These are phyloP conservation scores for Petrosia ficiformis DNA, from an alignment of 37 sponge, comb jelly and placozoan species.

Conservation along the genomic window DNA sequence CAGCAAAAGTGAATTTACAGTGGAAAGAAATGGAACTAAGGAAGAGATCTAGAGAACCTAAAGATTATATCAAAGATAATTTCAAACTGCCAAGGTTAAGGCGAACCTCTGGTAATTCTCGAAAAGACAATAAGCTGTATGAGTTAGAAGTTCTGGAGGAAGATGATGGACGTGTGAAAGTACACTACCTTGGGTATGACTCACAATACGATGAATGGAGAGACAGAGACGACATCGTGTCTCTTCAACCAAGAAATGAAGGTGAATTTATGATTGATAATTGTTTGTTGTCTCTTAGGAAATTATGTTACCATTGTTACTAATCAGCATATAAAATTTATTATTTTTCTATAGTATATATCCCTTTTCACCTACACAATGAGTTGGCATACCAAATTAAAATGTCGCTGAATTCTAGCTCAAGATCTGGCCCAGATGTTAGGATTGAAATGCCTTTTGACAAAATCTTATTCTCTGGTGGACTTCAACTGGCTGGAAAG, in stretches of 20 bases:
- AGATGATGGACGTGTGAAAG: background rate
- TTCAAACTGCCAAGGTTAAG: too few relatives aligned
- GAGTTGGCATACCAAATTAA: slow-evolving; percentile 14
- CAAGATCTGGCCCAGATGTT: slow-evolving; percentile 2
- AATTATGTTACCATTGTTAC: too few relatives aligned
- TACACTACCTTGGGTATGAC: background rate
- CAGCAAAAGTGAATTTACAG: too few relatives aligned
- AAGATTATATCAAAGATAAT: too few relatives aligned
- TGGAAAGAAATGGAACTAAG: too few relatives aligned
- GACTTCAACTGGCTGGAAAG: slow-evolving; percentile 7
- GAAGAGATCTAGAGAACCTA: too few relatives aligned
- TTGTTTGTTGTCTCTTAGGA: too few relatives aligned
- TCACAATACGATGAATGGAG: background rate
- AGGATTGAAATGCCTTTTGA: slow-evolving; percentile 30
- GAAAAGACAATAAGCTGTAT: background rate
- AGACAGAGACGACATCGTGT: background rate
- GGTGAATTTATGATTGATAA: too few relatives aligned
- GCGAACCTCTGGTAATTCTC: too few relatives aligned
- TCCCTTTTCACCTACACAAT: slow-evolving; percentile 10
- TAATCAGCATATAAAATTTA: too few relatives aligned
- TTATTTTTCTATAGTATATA: background rate
- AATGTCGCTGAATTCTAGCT: slow-evolving; percentile 3
- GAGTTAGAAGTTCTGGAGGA: background rate
- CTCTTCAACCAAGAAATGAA: background rate
- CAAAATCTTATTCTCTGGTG: slow-evolving; percentile 15